These are phyloP conservation scores for Phalacrocorax brasilianus DNA, from an alignment of 2,113 vertebrate genomes.

Conservation along the genomic window DNA sequence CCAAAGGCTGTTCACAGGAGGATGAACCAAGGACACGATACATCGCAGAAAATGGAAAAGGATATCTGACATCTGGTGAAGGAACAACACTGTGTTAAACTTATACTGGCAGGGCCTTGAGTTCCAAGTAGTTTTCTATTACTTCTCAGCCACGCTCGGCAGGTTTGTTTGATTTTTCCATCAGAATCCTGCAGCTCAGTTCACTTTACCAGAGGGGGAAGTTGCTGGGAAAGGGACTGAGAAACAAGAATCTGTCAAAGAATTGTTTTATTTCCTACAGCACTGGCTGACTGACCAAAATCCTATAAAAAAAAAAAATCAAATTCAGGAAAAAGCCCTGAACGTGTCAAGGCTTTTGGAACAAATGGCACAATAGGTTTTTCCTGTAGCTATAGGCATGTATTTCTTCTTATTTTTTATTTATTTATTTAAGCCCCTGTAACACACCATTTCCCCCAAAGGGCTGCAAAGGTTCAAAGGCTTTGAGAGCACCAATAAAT, in stretches of 20 bases:
- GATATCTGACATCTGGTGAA: neutral
- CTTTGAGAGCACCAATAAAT: conserved; percentile 69
- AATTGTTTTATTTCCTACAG: conserved; percentile 61
- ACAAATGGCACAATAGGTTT: conserved; percentile 50
- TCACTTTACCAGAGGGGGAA: conserved; percentile 47
- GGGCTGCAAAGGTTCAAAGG: conserved; percentile 64
- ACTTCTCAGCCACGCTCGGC: conserved; percentile 36
- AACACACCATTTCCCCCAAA: conserved; percentile 60
- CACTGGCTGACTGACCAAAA: conserved; percentile 52
- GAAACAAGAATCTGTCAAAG: conserved; percentile 47
- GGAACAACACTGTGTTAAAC: neutral
- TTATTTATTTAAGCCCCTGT: conserved; percentile 71
- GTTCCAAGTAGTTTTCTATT: conserved; percentile 56
- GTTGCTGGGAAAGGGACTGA: conserved; percentile 24
- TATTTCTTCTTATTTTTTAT: conserved; percentile 63
- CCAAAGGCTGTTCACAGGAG: neutral
- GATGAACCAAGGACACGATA: neutral
- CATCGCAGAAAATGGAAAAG: neutral
- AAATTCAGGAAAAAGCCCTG: conserved; percentile 66
- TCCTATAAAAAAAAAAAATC: conserved; percentile 63
- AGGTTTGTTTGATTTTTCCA: conserved; percentile 66
- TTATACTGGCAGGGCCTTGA: conserved; percentile 52
- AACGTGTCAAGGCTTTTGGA: conserved; percentile 53
- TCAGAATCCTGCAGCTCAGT: conserved; percentile 48
- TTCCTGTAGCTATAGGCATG: conserved; percentile 36